Percentiles rank a stretch among this genome's conserved stretches.
Evolutionary conservation across 2,113 vertebrate genomes (phyloP).

Genomic region (Vanacampus margaritifer): DNA sequence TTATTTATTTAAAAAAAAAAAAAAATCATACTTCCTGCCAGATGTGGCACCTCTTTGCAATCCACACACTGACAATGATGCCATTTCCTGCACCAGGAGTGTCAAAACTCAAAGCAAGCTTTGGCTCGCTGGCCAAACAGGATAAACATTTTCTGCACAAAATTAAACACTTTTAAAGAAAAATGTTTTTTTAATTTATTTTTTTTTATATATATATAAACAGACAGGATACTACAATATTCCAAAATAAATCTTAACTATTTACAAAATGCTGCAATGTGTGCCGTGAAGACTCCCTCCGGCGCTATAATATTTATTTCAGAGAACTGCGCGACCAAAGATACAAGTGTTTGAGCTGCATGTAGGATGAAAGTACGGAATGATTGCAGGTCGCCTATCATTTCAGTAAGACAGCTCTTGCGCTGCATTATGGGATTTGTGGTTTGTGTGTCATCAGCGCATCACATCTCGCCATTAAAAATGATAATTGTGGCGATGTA

Average conservation of each 20-base stretch:
- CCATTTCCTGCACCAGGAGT: background rate
- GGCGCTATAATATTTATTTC: background rate
- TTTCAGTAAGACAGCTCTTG: background rate
- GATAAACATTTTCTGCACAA: background rate
- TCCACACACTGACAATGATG: background rate
- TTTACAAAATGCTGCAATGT: too few relatives aligned
- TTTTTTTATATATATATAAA: background rate
- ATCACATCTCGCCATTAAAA: too few relatives aligned
- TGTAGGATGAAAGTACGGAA: background rate
- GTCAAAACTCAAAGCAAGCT: background rate
- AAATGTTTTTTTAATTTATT: too few relatives aligned
- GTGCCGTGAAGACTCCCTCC: too few relatives aligned
- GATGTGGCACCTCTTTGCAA: conserved; percentile 15
- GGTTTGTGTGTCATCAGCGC: background rate
- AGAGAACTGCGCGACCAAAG: background rate
- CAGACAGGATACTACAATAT: background rate
- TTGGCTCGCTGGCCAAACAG: background rate
- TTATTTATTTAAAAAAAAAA: too few relatives aligned
- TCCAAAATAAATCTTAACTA: too few relatives aligned
- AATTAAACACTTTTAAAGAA: background rate
- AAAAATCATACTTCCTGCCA: conserved; percentile 6
- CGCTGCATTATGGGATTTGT: background rate
- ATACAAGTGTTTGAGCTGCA: background rate
- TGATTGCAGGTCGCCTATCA: background rate
- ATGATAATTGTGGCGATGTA: background rate